phyloP scores from a whole-genome alignment of 1,140 invertebrate species.

The Hesperophylax magnus region DNA sequence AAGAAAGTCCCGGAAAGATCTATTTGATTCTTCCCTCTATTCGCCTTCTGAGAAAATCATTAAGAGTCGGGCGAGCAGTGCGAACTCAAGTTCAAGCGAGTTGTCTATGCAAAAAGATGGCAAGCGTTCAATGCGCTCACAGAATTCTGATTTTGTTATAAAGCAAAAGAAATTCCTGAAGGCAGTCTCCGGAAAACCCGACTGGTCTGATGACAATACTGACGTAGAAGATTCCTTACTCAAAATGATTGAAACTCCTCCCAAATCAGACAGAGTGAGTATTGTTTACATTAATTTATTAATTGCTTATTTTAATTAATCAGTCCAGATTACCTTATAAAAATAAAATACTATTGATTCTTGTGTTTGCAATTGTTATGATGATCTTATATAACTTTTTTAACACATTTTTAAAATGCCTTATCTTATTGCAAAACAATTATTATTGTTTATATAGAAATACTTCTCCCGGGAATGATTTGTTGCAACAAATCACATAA shows the following conservation, averaged over 20 bases:
- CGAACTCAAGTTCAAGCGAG: constrained; percentile 64
- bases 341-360: no score
- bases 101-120: constrained; percentile 61
- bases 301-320: neutral
- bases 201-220: constrained; percentile 53
- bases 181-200: constrained; percentile 62
- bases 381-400: no score
- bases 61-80: constrained; percentile 61
- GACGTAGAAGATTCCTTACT: constrained; percentile 36
- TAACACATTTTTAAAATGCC: no score
- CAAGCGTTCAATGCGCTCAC: constrained; percentile 70
- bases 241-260: neutral
- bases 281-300: constrained; percentile 3
- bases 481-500: no score
- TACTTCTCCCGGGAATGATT: no score
- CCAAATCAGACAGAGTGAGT: constrained; percentile 24
- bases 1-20: constrained; percentile 63
- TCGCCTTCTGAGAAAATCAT: constrained; percentile 34
- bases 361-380: no score
- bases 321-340: no score
- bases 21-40: constrained; percentile 20
- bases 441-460: no score
- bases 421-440: no score
- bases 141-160: constrained; percentile 73
- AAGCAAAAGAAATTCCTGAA: constrained; percentile 73